phyloP scores from a whole-genome alignment of 2,888 invertebrate genomes.

The Cephonodes hylas region DNA sequence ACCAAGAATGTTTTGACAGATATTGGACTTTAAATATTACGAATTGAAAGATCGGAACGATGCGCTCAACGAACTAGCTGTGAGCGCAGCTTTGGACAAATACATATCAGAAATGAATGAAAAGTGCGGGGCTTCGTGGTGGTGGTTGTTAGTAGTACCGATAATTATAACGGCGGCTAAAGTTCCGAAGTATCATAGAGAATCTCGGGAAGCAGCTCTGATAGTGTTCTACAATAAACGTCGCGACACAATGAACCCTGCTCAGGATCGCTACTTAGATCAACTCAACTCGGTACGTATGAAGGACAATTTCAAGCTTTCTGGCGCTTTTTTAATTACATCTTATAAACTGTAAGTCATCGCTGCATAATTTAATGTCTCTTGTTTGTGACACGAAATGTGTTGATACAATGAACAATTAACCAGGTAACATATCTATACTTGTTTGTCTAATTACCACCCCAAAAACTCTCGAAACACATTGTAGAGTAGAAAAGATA shows the following conservation, averaged over 20 bases:
- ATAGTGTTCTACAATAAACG: conserved; percentile 5
- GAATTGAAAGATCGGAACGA: conserved; percentile 5
- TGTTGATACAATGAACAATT: too few relatives aligned
- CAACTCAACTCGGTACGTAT: neutral
- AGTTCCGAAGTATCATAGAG: neutral
- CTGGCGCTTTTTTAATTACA: too few relatives aligned
- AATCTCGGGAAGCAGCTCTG: conserved; percentile 6
- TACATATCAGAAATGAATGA: conserved; percentile 12
- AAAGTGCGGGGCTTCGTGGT: neutral
- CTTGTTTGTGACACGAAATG: too few relatives aligned
- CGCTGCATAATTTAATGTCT: too few relatives aligned
- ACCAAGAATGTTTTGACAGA: neutral
- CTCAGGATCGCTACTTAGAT: neutral
- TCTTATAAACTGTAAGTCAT: too few relatives aligned
- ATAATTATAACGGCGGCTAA: neutral
- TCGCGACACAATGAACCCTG: neutral
- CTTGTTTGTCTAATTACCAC: too few relatives aligned
- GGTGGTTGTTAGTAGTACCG: conserved; percentile 15
- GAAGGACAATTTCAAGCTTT: neutral
- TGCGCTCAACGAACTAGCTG: neutral
- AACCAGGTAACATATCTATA: too few relatives aligned
- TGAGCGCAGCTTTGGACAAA: neutral
- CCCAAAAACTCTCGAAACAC: too few relatives aligned
- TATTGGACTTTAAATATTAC: conserved; percentile 5
- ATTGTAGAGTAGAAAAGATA: too few relatives aligned